phyloP scores from a whole-genome alignment of 2,113 vertebrate genomes.

The Oryzias curvinotus region DNA sequence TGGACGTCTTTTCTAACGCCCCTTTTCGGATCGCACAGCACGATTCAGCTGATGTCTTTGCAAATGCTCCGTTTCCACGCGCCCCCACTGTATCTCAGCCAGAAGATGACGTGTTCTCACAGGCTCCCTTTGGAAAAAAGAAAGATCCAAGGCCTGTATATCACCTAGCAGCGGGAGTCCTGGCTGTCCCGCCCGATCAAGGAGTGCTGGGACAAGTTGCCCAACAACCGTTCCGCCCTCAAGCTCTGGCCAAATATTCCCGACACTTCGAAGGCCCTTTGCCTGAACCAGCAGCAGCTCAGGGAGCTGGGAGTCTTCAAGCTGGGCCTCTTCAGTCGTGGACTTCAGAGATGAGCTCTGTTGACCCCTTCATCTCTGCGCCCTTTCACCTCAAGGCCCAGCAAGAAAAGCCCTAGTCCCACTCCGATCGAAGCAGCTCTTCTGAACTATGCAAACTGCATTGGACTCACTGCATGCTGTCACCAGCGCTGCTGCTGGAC shows the following conservation, averaged over 20 bases:
- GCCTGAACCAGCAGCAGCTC: constrained; percentile 77
- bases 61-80: constrained; percentile 89
- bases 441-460: constrained; percentile 47
- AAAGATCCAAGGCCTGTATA: constrained; percentile 64
- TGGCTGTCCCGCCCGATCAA: constrained; percentile 66
- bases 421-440: background rate
- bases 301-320: constrained; percentile 79
- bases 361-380: constrained; percentile 89
- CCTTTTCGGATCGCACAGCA: constrained; percentile 80
- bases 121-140: constrained; percentile 91
- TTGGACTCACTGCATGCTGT: constrained; percentile 51
- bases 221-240: constrained; percentile 84
- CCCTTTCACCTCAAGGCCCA: constrained; percentile 91
- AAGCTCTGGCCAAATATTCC: constrained; percentile 91
- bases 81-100: constrained; percentile 45
- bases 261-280: constrained; percentile 88
- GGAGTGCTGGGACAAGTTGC: constrained; percentile 65
- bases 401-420: constrained; percentile 86
- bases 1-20: constrained; percentile 85
- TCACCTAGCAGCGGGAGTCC: constrained; percentile 20
- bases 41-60: constrained; percentile 84
- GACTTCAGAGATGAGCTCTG: constrained; percentile 79
- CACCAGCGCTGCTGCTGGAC: constrained; percentile 50
- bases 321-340: constrained; percentile 78
- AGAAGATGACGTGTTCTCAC: constrained; percentile 87